These are phyloP conservation scores for Anthopleura sola DNA, from an alignment of 64 coral and sea anemone genomes.

Conservation along the genomic window DNA sequence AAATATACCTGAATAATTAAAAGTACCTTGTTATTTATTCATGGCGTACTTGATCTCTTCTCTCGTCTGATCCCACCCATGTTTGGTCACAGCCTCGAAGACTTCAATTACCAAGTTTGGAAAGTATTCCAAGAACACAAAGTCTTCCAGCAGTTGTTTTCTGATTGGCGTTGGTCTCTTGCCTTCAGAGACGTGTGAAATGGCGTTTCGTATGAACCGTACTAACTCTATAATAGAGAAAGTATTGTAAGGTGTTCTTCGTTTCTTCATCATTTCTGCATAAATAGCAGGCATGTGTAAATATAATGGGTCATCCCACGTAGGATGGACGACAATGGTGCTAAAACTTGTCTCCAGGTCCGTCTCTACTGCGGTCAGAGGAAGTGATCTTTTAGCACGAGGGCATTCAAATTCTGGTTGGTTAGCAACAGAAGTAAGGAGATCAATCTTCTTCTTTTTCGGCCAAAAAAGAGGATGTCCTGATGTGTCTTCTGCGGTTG, in stretches of 20 bases:
- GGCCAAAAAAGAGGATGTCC: conserved; percentile 21
- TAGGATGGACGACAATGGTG: neutral
- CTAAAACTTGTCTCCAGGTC: neutral
- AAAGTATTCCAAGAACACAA: neutral
- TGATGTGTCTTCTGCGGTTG: neutral
- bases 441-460: conserved; percentile 10
- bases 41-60: neutral
- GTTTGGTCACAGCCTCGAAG: neutral
- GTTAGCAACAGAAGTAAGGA: conserved; percentile 16
- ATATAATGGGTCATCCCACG: neutral
- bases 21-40: neutral
- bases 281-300: neutral
- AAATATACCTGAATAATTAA: no score
- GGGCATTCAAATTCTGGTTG: conserved; percentile 28
- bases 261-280: neutral
- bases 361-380: neutral
- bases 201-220: neutral
- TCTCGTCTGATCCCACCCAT: neutral
- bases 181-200: neutral
- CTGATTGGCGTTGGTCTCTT: neutral
- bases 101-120: neutral
- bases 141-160: neutral
- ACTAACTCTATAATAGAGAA: neutral
- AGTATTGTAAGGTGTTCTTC: neutral
- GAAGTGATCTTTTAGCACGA: neutral